phyloP scores from a whole-genome alignment of 2,113 vertebrate species.

The Ibidorhyncha struthersii region DNA sequence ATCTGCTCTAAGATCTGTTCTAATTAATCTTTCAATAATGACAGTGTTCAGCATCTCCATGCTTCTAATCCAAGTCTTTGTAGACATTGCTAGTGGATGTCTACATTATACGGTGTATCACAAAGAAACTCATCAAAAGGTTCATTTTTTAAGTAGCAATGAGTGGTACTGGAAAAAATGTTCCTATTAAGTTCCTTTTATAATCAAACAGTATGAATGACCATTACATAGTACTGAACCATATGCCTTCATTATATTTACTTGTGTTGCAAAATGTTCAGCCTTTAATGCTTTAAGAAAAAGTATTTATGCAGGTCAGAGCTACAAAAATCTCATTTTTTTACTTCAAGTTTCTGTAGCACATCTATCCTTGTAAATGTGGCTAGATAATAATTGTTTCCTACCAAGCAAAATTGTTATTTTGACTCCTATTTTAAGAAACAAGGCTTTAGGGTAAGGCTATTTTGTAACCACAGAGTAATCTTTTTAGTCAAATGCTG shows the following conservation, averaged over 20 bases:
- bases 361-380: neutral
- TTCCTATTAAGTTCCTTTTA: neutral
- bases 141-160: neutral
- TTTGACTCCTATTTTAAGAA: neutral
- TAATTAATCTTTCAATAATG: neutral
- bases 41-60: neutral
- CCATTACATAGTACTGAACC: fast-evolving
- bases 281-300: neutral
- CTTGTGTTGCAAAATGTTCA: neutral
- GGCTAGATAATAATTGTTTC: neutral
- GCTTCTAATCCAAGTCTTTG: neutral
- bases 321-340: neutral
- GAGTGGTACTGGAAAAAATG: neutral
- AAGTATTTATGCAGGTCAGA: neutral
- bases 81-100: neutral
- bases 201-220: neutral
- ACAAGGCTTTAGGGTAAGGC: neutral
- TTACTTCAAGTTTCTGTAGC: neutral
- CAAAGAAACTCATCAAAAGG: neutral
- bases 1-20: neutral
- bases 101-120: neutral
- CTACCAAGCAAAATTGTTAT: neutral
- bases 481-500: neutral
- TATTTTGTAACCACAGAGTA: neutral
- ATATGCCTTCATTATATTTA: neutral